Base-by-base conservation (phyloP, 2,888 invertebrate genomes). In the Dyspetes luteomarginatus region DNA sequence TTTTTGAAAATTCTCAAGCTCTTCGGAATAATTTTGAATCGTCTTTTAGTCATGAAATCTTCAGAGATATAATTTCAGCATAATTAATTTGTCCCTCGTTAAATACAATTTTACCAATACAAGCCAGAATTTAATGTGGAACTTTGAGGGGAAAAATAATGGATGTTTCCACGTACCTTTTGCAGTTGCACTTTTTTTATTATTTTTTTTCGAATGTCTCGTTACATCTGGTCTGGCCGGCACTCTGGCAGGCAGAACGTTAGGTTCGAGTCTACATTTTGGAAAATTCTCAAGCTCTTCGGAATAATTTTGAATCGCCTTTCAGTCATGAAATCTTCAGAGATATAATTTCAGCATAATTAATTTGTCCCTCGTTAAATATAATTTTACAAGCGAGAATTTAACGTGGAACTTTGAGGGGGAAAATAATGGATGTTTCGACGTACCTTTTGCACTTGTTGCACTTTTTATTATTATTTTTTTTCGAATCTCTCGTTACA, bases 161-260 rank as follows among this genome's bases (percentile, higher is more conserved):
- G 2, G 0, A 36, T 36, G 12, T 2, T 36, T 7, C 9, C 36
- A 36, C 36, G 36, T 36, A 36, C 36, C 36, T 36, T 36, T 36
- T 36, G 36, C 36, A 36, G 36, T 12, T 45, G 71, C 73, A 75
- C 71, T n/a, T n/a, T n/a, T n/a, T 30, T 43, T 45, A 64, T 72
- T 73, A 62, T 48, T 17, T 69, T 56, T 69, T 71, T 17, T 28
- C 26, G 36, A 68, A 68, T 26, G 58, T 80, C 83, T 83, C 69
- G 83, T 82, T 87, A 86, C 87, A 87, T 87, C 86, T 83, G 82
- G 78, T 82, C 71, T 77, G 84, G 83, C 79, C 86, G 88, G 85
- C 89, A 87, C 88, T n/a, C n/a, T n/a, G n/a, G n/a, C n/a, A n/a
- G n/a, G n/a, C n/a, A n/a, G n/a, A n/a, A n/a, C n/a, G n/a, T n/a